Percentiles rank a stretch among this genome's conserved stretches.
phyloP scores from a whole-genome alignment of 2,888 invertebrate species.

The Actias luna region DNA sequence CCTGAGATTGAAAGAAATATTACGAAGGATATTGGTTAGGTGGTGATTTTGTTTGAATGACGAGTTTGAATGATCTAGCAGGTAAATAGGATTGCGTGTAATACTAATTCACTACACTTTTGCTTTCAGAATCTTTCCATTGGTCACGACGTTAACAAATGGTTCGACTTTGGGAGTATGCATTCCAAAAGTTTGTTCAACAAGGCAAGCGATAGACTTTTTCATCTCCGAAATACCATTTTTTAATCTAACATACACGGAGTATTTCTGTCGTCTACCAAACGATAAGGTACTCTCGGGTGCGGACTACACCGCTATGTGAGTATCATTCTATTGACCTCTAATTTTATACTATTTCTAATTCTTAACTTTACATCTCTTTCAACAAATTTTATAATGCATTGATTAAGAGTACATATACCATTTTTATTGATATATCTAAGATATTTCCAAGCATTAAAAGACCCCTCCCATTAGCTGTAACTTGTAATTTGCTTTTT shows the following conservation, averaged over 20 bases:
- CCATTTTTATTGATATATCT: too few relatives aligned
- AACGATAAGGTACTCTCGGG: slow-evolving; percentile 51
- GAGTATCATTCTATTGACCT: slow-evolving; percentile 31
- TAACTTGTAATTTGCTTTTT: too few relatives aligned
- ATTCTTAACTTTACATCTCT: background rate
- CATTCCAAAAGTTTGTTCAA: slow-evolving; percentile 49
- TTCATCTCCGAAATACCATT: slow-evolving; percentile 30
- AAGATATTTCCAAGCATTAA: too few relatives aligned
- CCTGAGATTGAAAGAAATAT: too few relatives aligned
- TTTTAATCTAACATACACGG: slow-evolving; percentile 42
- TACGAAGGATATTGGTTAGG: too few relatives aligned
- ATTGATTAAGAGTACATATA: too few relatives aligned
- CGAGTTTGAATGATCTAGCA: too few relatives aligned
- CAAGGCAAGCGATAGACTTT: slow-evolving; percentile 41
- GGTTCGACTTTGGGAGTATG: slow-evolving; percentile 43
- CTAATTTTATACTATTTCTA: background rate
- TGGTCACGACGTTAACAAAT: slow-evolving; percentile 20
- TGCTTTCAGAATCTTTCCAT: slow-evolving; percentile 39
- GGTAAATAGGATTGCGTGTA: background rate
- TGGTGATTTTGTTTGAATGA: too few relatives aligned
- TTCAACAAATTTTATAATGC: background rate
- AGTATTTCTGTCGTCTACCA: slow-evolving; percentile 54
- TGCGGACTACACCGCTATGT: slow-evolving; percentile 58
- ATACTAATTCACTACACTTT: background rate
- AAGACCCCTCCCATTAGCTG: too few relatives aligned